Evolutionary conservation across 2,113 vertebrate genomes (phyloP).

Genomic region (Siniperca knerii): DNA sequence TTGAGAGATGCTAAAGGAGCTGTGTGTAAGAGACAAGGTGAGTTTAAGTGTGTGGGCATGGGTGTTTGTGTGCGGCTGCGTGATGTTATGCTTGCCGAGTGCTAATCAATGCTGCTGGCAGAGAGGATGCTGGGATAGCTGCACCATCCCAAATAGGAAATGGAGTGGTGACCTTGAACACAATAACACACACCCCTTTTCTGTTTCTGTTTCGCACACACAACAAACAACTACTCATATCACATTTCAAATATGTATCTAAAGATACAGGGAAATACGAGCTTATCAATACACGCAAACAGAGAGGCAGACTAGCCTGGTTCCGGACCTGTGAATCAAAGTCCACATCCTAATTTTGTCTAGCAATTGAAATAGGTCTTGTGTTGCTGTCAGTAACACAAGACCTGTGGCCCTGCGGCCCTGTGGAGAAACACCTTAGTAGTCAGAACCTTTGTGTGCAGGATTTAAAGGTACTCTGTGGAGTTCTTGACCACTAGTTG

Average conservation of each 20-base stretch:
- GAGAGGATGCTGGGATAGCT: slow-evolving; percentile 77
- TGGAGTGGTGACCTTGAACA: slow-evolving; percentile 78
- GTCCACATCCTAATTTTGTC: slow-evolving; percentile 2
- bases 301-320: not conserved
- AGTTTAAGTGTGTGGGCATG: not conserved
- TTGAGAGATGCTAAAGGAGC: slow-evolving; percentile 14
- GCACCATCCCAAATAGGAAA: slow-evolving; percentile 74
- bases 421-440: not conserved
- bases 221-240: slow-evolving; percentile 50
- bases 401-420: not conserved
- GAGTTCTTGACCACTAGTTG: not conserved
- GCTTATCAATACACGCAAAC: slow-evolving; percentile 20
- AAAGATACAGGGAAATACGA: slow-evolving; percentile 24
- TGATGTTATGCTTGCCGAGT: slow-evolving; percentile 77
- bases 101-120: slow-evolving; percentile 82
- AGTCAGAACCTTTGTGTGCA: not conserved
- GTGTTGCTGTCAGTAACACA: slow-evolving; percentile 6
- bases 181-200: slow-evolving; percentile 27
- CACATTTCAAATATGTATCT: slow-evolving; percentile 50
- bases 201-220: slow-evolving; percentile 14
- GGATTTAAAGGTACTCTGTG: not conserved
- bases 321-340: slow-evolving; percentile 26
- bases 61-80: slow-evolving; percentile 26
- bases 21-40: slow-evolving; percentile 19
- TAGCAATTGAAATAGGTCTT: not conserved